Evolutionary conservation across 1,140 invertebrate species (phyloP), one percentile per base, ranked within the genome.

Genomic region (Listronotus oregonensis): DNA sequence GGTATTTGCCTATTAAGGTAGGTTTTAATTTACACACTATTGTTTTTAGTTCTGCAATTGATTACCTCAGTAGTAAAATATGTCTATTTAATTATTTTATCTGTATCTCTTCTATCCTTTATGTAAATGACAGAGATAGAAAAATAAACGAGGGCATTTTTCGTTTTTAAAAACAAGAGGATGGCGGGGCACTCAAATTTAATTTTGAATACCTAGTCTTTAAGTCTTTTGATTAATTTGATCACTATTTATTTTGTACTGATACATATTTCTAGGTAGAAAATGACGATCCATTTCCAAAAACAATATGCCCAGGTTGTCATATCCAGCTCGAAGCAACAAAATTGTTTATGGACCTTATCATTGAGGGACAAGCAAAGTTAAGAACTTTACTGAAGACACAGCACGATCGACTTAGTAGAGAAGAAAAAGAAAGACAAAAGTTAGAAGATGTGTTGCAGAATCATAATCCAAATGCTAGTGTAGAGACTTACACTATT

Each of bases 1-100:
- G 82, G 59, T 90, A 89, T 82, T 82, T 90, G 69, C 89, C 89
- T 11, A 75, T 90, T 32, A 88, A 87, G 85, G 88, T 90, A 84
- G 72, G 71, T 65, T 68, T 65, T 68, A 71, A 66, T 71, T 66
- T 68, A 67, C 32, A 63, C 43, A 65, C 71, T 74, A 74, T 80
- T 10, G 47, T 6, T 31, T 78, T 31, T 78, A 78, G 84, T 83
- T 76, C 75, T 77, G 80, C 84, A 86, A 82, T 88, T 88, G 86
- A 88, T 85, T 86, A 54, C 63, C 69, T 56, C 60, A 43, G 47
- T 64, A 49, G 34, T 37, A 9, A 37, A 37, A 2, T 37, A 37
- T 37, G n/a, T 40, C 6, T 4, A 32, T 32, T 34, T 39, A 15
- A 2, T 40, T 17, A 21, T 14, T 14, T n/a, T 40, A 8, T 43